Evolutionary conservation across 2,888 invertebrate genomes (phyloP), one percentile per base, ranked within the genome.

Genomic region (Polydrusus cervinus): DNA sequence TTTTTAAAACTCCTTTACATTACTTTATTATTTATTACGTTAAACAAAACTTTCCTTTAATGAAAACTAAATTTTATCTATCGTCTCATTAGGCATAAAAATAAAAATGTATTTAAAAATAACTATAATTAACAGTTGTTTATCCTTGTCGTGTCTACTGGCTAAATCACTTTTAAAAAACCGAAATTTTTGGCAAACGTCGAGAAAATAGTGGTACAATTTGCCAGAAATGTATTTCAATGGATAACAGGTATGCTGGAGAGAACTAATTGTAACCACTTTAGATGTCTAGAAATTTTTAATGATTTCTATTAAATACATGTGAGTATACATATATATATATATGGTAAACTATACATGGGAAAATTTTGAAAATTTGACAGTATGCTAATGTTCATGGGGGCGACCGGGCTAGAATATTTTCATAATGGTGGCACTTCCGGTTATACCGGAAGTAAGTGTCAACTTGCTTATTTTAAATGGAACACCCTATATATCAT

Each of bases 191-290:
- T 64, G 64, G 64, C 64, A 64, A 64, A 64, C 14, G n/a, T 62
- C n/a, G 0, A 45, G 18, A 47, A 47, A 62, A 47, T 64, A 49
- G 49, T 47, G 64, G 14, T 25, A 49, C 34, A 49, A 49, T 34
- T 64, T 49, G 64, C 64, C 64, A 64, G 34, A 49, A 64, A 64
- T 49, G 64, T 47, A 64, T 45, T 64, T 62, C 47, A 62, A 43
- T 62, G 62, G 10, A 43, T 43, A 43, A 8, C 16, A n/a, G 18
- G 20, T 14, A 53, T 60, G 38, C 57, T 60, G 16, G 38, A 60
- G 16, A 60, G 16, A 18, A 18, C 38, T 60, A 14, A 38, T 60
- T 10, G 55, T 34, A 14, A n/a, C 13, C 18, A 51, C 9, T 34
- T 34, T 57, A 34, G 8, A 57, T 34, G 30, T 43, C n/a, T 43